Evolutionary conservation across 2,113 vertebrate genomes (phyloP).

Genomic region (Edolisoma coerulescens): DNA sequence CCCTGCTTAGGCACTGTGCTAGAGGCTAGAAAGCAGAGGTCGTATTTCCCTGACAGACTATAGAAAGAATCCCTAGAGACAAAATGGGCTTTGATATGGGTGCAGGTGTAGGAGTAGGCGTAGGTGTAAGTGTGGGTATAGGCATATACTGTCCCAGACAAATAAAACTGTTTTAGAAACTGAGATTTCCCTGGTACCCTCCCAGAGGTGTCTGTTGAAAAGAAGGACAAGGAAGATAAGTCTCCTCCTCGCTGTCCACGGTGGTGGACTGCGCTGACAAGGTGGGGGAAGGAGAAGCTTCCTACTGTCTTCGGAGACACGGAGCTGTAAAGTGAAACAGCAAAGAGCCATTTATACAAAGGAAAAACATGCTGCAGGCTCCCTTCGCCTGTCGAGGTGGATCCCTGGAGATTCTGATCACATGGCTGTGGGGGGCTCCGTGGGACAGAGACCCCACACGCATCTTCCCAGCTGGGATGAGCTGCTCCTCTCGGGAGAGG

Average conservation of each 20-base stretch:
- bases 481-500: neutral
- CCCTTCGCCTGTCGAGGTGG: neutral
- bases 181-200: neutral
- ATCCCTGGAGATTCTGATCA: neutral
- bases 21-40: neutral
- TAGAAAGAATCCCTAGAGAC: neutral
- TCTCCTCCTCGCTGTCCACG: neutral
- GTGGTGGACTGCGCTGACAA: neutral
- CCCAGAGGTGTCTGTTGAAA: neutral
- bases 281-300: neutral
- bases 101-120: no score
- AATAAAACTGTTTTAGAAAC: neutral
- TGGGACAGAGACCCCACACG: neutral
- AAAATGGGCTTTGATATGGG: neutral
- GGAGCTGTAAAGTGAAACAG: neutral
- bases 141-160: neutral
- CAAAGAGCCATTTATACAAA: neutral
- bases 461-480: neutral
- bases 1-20: no score
- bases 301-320: neutral
- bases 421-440: neutral
- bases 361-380: fast-evolving
- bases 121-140: neutral
- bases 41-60: neutral
- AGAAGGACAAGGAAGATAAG: neutral